phyloP scores from a whole-genome alignment of 2,888 invertebrate genomes.

The Nephrotoma guestfalica region DNA sequence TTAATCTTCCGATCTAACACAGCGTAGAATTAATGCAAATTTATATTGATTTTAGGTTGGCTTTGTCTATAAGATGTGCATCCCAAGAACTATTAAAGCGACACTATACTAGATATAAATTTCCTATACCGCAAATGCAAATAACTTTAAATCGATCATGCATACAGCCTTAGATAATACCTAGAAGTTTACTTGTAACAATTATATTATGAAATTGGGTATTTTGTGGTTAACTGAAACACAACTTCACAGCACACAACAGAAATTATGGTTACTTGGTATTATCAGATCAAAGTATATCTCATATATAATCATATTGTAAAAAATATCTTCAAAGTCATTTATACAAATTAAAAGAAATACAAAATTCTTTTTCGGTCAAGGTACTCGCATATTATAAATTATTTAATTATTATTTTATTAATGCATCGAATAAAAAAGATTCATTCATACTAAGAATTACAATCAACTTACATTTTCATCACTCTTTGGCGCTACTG shows the following conservation, averaged over 20 bases:
- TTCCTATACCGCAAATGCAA: too few species aligned
- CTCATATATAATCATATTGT: not conserved
- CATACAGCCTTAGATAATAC: too few species aligned
- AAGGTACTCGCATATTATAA: not conserved
- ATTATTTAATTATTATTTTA: not conserved
- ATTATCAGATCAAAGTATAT: not conserved
- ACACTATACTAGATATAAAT: too few species aligned
- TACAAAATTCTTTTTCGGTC: not conserved
- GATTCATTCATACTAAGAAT: not conserved
- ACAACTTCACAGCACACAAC: not conserved
- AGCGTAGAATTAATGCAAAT: too few species aligned
- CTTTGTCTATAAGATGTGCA: too few species aligned
- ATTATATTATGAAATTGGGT: not conserved
- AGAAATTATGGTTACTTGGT: not conserved
- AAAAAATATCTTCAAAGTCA: not conserved
- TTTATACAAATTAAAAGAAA: not conserved
- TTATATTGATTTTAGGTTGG: too few species aligned
- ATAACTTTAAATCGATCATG: too few species aligned
- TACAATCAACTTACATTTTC: conserved; percentile 26
- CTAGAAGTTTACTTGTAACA: too few species aligned
- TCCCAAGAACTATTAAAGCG: too few species aligned
- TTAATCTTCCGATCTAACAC: too few species aligned
- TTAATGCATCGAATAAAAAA: not conserved
- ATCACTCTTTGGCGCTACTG: conserved; percentile 14
- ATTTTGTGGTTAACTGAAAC: not conserved